phyloP scores from a whole-genome alignment of 1,140 invertebrate species.

The Nasonia giraulti region DNA sequence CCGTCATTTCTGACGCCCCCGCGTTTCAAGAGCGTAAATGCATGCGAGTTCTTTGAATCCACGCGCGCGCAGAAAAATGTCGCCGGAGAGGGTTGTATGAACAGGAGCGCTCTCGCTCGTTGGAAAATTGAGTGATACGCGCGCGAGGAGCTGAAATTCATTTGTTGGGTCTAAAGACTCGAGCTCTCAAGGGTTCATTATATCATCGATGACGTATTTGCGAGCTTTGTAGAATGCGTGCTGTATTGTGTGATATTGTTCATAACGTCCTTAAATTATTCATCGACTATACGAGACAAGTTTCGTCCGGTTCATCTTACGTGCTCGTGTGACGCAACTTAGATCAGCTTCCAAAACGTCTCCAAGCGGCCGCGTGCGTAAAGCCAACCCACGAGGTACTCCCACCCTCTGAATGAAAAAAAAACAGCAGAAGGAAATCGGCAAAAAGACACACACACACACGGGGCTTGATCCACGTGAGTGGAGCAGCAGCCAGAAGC shows the following conservation, averaged over 20 bases:
- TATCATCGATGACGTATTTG: no score
- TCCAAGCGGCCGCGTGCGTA: neutral
- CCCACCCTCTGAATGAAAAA: no score
- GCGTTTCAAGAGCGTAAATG: neutral
- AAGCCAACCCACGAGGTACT: neutral
- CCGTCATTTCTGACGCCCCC: conserved; percentile 1
- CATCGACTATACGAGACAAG: neutral
- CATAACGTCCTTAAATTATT: no score
- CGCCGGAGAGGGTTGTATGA: neutral
- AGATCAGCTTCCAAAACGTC: neutral
- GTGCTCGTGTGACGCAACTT: neutral
- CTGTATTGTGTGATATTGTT: neutral
- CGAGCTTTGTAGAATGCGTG: no score
- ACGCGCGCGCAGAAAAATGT: conserved; percentile 23
- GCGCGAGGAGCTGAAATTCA: no score
- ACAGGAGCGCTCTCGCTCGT: no score
- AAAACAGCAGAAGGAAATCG: neutral
- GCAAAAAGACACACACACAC: neutral
- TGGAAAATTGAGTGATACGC: no score
- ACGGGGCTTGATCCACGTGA: neutral
- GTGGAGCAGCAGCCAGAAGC: neutral
- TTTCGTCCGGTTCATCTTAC: neutral
- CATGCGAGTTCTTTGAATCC: neutral
- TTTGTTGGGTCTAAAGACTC: no score
- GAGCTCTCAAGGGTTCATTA: no score